phyloP scores from a whole-genome alignment of 2,797 vertebrate genomes.

The Syngnathus acus region DNA sequence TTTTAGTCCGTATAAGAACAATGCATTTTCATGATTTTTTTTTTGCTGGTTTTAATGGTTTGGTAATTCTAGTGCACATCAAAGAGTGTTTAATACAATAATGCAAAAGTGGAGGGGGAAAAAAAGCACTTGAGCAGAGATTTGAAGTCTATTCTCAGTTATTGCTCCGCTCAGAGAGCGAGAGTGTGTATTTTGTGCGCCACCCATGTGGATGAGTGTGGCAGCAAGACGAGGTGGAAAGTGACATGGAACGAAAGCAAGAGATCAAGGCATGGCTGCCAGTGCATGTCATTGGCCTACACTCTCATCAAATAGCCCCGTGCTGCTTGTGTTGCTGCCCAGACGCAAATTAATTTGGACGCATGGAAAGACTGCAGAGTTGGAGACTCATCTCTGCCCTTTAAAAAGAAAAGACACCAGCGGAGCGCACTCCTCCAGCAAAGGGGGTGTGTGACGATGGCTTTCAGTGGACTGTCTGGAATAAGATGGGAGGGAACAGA shows the following conservation, averaged over 20 bases:
- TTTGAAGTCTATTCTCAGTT: slow-evolving; percentile 30
- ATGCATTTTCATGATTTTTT: slow-evolving; percentile 13
- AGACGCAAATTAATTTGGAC: slow-evolving; percentile 72
- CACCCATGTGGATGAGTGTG: slow-evolving; percentile 52
- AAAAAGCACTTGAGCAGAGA: slow-evolving; percentile 12
- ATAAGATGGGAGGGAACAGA: slow-evolving; percentile 68
- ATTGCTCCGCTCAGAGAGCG: slow-evolving; percentile 18
- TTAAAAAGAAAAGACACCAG: slow-evolving; percentile 66
- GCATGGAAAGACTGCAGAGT: slow-evolving; percentile 58
- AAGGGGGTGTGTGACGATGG: slow-evolving; percentile 52
- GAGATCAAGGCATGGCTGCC: slow-evolving; percentile 63
- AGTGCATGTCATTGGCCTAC: slow-evolving; percentile 66
- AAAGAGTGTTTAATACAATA: slow-evolving; percentile 29
- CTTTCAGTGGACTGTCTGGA: slow-evolving; percentile 59
- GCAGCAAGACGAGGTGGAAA: slow-evolving; percentile 50
- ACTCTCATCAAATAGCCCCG: slow-evolving; percentile 61
- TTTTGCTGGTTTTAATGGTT: slow-evolving; percentile 5
- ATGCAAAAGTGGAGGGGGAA: neutral
- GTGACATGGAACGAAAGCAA: slow-evolving; percentile 60
- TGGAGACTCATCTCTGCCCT: slow-evolving; percentile 60
- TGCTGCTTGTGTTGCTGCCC: slow-evolving; percentile 59
- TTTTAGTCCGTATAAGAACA: slow-evolving; percentile 38
- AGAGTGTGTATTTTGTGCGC: slow-evolving; percentile 31
- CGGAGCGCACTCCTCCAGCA: slow-evolving; percentile 52
- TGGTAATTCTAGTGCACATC: slow-evolving; percentile 28